These are phyloP conservation scores for Eutolmus rufibarbis DNA, from an alignment of 2,888 invertebrate species.

Conservation along the genomic window DNA sequence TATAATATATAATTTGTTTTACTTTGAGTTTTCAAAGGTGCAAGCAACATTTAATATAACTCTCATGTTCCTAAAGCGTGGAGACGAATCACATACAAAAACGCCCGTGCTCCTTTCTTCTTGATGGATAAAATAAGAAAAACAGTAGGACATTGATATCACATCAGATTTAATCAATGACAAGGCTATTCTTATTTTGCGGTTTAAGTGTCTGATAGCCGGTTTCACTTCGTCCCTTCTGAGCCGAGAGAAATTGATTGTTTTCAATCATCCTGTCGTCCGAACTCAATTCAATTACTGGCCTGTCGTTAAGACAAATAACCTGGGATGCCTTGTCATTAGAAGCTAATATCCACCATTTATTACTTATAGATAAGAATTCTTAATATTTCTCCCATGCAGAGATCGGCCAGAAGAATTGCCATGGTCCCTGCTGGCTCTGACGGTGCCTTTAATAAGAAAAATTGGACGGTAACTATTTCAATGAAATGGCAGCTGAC, in stretches of 20 bases:
- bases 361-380: constrained; percentile 46
- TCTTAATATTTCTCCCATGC: constrained; percentile 6
- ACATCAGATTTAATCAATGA: constrained; percentile 4
- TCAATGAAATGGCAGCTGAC: background rate
- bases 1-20: too few relatives aligned
- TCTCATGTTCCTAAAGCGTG: too few relatives aligned
- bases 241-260: constrained; percentile 8
- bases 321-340: constrained; percentile 43
- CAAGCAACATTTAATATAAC: too few relatives aligned
- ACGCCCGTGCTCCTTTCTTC: background rate
- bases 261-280: constrained; percentile 46
- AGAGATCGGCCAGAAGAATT: background rate
- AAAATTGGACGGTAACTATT: background rate
- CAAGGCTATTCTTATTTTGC: constrained; percentile 3
- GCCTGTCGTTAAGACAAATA: constrained; percentile 47
- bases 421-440: background rate
- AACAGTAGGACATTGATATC: background rate
- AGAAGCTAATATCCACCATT: constrained; percentile 46
- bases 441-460: background rate
- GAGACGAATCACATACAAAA: too few relatives aligned
- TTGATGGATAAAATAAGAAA: background rate
- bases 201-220: background rate
- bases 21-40: too few relatives aligned
- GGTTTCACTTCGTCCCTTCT: background rate
- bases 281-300: constrained; percentile 46